phyloP scores from a whole-genome alignment of 2,113 vertebrate genomes.

The Ramphastos sulfuratus region DNA sequence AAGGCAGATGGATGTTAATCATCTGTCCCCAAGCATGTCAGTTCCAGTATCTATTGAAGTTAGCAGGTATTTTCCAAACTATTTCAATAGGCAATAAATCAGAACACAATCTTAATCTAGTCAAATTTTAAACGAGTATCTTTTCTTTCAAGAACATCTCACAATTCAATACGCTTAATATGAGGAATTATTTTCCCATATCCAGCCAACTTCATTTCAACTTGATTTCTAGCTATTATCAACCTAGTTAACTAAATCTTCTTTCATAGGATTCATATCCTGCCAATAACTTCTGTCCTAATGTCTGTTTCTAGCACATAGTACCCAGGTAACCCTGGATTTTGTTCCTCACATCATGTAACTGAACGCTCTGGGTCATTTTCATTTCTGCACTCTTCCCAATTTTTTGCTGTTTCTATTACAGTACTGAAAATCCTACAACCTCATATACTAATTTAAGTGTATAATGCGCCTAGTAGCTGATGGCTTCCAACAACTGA shows the following conservation, averaged over 20 bases:
- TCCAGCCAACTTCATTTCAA: background rate
- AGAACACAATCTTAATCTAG: background rate
- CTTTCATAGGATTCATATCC: background rate
- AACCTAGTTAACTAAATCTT: background rate
- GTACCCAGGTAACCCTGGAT: background rate
- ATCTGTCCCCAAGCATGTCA: background rate
- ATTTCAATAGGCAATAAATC: background rate
- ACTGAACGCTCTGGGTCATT: background rate
- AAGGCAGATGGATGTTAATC: background rate
- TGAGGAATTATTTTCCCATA: background rate
- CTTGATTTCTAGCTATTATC: background rate
- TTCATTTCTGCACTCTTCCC: background rate
- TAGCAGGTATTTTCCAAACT: background rate
- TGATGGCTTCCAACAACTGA: background rate
- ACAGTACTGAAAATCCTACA: background rate
- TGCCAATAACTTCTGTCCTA: background rate
- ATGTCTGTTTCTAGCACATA: background rate
- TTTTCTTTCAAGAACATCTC: background rate
- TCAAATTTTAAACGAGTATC: background rate
- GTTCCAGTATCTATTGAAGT: background rate
- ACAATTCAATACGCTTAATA: background rate
- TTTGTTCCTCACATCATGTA: background rate
- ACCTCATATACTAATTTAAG: background rate
- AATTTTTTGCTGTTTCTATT: background rate
- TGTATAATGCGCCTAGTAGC: background rate